Percentiles rank a stretch among this genome's conserved stretches.
phyloP scores from a whole-genome alignment of 30 jellyfish, hydroid and myxozoan species.

The Aurelia sp. region DNA sequence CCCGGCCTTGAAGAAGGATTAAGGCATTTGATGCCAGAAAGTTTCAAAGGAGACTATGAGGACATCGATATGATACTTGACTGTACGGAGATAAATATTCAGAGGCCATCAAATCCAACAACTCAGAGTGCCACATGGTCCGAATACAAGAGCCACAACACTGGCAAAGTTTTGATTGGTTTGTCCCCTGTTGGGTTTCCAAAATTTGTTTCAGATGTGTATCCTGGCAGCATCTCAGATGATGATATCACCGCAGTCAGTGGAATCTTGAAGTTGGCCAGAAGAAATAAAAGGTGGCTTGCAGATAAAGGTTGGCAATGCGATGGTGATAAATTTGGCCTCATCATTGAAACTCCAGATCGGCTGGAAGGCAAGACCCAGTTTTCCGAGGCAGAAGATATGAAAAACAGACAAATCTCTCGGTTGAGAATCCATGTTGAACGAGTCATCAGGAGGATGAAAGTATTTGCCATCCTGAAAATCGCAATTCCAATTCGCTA shows the following conservation, averaged over 20 bases:
- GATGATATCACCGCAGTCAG: slow-evolving; percentile 32
- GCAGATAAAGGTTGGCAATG: slow-evolving; percentile 24
- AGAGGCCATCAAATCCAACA: background rate
- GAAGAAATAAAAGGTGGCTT: slow-evolving; percentile 11
- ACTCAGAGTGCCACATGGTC: background rate
- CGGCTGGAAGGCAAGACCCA: slow-evolving; percentile 12
- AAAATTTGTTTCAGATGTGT: slow-evolving; percentile 3
- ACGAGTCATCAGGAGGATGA: slow-evolving; percentile 18
- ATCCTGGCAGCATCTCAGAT: slow-evolving; percentile 29
- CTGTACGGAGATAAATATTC: slow-evolving; percentile 2
- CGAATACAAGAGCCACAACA: slow-evolving; percentile 12
- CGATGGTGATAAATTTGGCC: background rate
- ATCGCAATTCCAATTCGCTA: background rate
- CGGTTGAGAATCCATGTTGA: slow-evolving; percentile 34
- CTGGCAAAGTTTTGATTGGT: slow-evolving; percentile 22
- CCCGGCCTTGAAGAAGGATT: background rate
- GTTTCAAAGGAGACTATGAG: slow-evolving; percentile 29
- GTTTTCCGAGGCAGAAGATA: slow-evolving; percentile 20
- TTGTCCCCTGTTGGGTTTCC: slow-evolving; percentile 4
- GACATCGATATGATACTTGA: slow-evolving; percentile 12
- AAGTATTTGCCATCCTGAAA: background rate
- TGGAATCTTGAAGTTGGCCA: slow-evolving; percentile 14
- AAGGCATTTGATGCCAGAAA: background rate
- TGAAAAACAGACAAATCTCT: slow-evolving; percentile 11
- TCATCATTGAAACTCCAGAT: slow-evolving; percentile 14